phyloP scores from a whole-genome alignment of 2,888 invertebrate species.

The Aethes cnicana region DNA sequence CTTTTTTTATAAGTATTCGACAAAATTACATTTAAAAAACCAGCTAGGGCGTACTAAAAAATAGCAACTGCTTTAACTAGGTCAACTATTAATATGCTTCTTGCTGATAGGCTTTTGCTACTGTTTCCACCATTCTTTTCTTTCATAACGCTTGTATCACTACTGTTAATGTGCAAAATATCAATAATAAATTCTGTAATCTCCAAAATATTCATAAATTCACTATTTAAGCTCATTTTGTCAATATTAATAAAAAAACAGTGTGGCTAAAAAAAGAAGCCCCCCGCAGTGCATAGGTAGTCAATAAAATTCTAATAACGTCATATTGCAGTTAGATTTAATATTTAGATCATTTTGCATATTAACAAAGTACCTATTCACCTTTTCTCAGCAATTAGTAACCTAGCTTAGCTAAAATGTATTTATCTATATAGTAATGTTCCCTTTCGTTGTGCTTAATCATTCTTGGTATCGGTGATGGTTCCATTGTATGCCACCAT shows the following conservation, averaged over 20 bases:
- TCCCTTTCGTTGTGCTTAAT: slow-evolving; percentile 75
- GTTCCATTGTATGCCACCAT: slow-evolving; percentile 68
- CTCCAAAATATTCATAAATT: neutral
- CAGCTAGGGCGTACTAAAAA: slow-evolving; percentile 13
- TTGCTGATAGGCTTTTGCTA: slow-evolving; percentile 25
- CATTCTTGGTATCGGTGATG: slow-evolving; percentile 82
- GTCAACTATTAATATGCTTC: slow-evolving; percentile 10
- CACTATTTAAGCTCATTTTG: too few species aligned
- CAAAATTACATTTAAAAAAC: slow-evolving; percentile 34
- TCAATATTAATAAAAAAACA: too few species aligned
- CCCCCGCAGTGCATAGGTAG: too few species aligned
- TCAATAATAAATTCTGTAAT: neutral
- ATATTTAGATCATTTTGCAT: slow-evolving; percentile 9
- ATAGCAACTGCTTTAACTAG: slow-evolving; percentile 14
- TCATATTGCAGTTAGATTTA: neutral
- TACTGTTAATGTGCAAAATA: slow-evolving; percentile 41
- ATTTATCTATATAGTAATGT: slow-evolving; percentile 56
- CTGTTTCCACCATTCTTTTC: slow-evolving; percentile 14
- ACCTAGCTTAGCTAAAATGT: slow-evolving; percentile 37
- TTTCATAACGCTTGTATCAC: slow-evolving; percentile 23
- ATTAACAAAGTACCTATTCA: slow-evolving; percentile 29
- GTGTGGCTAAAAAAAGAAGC: too few species aligned
- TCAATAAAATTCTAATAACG: too few species aligned
- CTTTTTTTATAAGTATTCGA: slow-evolving; percentile 10
- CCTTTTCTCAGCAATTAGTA: slow-evolving; percentile 36